Conservation (phyloP, 2,113 vertebrate genomes). For the Ceuthmochares aereus region DNA sequence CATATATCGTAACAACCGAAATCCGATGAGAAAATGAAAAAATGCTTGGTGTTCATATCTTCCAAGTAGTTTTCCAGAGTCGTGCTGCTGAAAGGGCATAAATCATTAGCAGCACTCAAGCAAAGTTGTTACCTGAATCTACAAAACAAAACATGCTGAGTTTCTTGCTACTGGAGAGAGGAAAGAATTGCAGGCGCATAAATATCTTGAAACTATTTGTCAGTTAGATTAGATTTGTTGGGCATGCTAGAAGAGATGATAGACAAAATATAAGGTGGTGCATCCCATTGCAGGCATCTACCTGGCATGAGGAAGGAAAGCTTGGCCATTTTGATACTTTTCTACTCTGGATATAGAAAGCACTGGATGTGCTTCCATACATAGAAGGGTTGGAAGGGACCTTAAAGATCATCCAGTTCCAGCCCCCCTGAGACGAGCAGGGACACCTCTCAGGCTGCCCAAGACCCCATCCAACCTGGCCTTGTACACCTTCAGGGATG, state of each 20-base stretch:
- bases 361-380: neutral
- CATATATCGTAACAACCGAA: slow-evolving; percentile 72
- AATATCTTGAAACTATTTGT: neutral
- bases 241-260: accelerated
- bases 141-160: neutral
- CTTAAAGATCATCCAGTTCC: too few relatives aligned
- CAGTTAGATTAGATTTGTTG: neutral
- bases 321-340: neutral
- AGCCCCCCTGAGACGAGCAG: too few relatives aligned
- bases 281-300: neutral
- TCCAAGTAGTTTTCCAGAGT: slow-evolving; percentile 77
- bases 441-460: too few relatives aligned
- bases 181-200: neutral
- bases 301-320: neutral
- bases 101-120: slow-evolving; percentile 49
- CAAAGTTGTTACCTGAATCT: slow-evolving; percentile 2
- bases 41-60: slow-evolving; percentile 43
- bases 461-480: too few relatives aligned
- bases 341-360: too few relatives aligned
- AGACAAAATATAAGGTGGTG: neutral
- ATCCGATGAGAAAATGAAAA: slow-evolving; percentile 79
- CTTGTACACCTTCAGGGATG: too few relatives aligned
- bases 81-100: slow-evolving; percentile 37
- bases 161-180: slow-evolving; percentile 34
- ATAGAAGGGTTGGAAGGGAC: too few relatives aligned